phyloP scores from a whole-genome alignment of 2,888 invertebrate species.

The Tinea trinotella region DNA sequence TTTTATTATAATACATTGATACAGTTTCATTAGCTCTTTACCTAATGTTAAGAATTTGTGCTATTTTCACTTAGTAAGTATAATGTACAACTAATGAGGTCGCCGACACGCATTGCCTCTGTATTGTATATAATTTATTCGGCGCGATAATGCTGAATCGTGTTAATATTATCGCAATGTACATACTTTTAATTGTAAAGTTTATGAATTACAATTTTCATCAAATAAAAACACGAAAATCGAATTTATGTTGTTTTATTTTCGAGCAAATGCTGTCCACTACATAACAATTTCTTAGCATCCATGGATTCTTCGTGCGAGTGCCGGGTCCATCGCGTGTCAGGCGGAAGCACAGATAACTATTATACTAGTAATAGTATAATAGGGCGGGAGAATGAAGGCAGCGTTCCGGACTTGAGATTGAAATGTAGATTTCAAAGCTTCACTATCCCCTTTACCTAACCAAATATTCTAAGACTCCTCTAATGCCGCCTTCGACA shows the following conservation, averaged over 20 bases:
- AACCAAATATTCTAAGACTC: too few species aligned
- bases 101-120: conserved; percentile 38
- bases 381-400: too few species aligned
- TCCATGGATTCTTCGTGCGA: too few species aligned
- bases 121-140: conserved; percentile 44
- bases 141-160: conserved; percentile 41
- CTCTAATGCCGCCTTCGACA: too few species aligned
- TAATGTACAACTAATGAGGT: conserved; percentile 8
- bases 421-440: too few species aligned
- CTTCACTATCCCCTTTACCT: too few species aligned
- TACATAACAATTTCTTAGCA: too few species aligned
- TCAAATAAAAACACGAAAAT: conserved; percentile 59
- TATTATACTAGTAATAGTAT: too few species aligned
- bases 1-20: background rate
- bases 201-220: conserved; percentile 69
- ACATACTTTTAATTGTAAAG: conserved; percentile 67
- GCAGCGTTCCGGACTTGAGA: too few species aligned
- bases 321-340: too few species aligned
- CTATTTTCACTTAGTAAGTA: conserved; percentile 22
- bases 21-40: conserved; percentile 17
- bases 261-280: too few species aligned
- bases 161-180: conserved; percentile 55
- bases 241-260: conserved; percentile 12
- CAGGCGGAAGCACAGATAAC: too few species aligned
- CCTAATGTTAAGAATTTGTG: conserved; percentile 7